Evolutionary conservation across 2,113 vertebrate genomes (phyloP).

Genomic region (Casuarius casuarius): DNA sequence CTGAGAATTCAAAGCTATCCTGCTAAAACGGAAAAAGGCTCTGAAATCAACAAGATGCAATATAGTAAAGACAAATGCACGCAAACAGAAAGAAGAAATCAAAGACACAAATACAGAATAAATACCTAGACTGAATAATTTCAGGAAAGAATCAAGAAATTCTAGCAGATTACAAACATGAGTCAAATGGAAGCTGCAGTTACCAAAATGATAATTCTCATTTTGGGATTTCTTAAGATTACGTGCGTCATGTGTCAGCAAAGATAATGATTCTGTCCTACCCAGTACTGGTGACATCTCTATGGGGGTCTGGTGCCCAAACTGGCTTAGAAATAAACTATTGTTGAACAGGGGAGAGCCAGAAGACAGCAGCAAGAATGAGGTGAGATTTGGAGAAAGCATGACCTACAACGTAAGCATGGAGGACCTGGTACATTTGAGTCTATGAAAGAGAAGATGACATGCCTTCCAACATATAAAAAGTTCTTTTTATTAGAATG

Average conservation of each 20-base stretch:
- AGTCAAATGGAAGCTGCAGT: not conserved
- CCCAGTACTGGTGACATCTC: not conserved
- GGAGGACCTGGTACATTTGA: not conserved
- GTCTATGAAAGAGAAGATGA: not conserved
- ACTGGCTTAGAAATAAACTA: not conserved
- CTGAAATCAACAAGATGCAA: not conserved
- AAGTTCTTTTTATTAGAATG: not conserved
- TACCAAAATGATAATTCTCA: not conserved
- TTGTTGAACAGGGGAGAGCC: not conserved
- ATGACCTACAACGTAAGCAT: not conserved
- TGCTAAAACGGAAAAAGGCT: not conserved
- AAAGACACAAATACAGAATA: not conserved
- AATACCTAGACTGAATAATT: not conserved
- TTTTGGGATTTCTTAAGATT: not conserved
- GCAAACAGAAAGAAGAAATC: not conserved
- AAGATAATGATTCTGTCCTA: fast-evolving
- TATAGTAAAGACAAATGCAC: not conserved
- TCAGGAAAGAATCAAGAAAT: not conserved
- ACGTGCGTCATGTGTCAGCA: not conserved
- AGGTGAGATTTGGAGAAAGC: not conserved
- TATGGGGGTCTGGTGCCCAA: not conserved
- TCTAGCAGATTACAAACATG: not conserved
- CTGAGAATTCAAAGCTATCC: not conserved
- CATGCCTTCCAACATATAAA: not conserved
- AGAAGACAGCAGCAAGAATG: not conserved